phyloP scores from a whole-genome alignment of 2,113 vertebrate genomes.

The Mesocricetus auratus region DNA sequence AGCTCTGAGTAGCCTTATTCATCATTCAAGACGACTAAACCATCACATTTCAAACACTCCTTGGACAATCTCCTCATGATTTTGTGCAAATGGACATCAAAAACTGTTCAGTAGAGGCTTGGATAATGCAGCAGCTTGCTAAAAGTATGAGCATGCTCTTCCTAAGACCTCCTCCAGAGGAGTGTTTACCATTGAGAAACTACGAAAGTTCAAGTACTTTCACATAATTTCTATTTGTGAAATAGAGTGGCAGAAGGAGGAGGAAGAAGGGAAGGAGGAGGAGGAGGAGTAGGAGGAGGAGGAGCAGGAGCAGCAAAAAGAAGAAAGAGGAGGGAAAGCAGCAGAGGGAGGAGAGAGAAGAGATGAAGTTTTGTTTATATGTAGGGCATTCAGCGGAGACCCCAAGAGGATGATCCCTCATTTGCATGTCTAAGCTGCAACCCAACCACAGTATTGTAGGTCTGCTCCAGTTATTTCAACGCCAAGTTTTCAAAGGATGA shows the following conservation, averaged over 20 bases:
- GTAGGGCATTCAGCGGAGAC: not conserved
- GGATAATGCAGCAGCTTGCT: not conserved
- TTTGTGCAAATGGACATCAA: not conserved
- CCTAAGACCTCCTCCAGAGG: not conserved
- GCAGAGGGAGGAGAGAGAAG: not conserved
- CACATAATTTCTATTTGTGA: not conserved
- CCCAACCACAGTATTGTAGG: not conserved
- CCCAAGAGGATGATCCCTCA: not conserved
- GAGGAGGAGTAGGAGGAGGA: not conserved
- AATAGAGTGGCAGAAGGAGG: not conserved
- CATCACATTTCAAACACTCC: not conserved
- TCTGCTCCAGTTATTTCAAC: not conserved
- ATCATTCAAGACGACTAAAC: not conserved
- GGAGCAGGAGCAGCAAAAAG: not conserved
- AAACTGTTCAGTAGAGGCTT: not conserved
- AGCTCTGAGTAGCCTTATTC: not conserved
- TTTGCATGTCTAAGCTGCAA: not conserved
- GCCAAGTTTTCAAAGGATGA: not conserved
- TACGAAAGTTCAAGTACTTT: not conserved
- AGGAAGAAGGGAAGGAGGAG: not conserved
- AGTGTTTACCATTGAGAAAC: not conserved
- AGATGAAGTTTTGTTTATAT: not conserved
- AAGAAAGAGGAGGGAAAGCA: too few relatives aligned
- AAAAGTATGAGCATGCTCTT: not conserved
- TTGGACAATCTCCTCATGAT: not conserved